phyloP scores from a whole-genome alignment of 64 coral and sea anemone genomes.

The Actinia equina region DNA sequence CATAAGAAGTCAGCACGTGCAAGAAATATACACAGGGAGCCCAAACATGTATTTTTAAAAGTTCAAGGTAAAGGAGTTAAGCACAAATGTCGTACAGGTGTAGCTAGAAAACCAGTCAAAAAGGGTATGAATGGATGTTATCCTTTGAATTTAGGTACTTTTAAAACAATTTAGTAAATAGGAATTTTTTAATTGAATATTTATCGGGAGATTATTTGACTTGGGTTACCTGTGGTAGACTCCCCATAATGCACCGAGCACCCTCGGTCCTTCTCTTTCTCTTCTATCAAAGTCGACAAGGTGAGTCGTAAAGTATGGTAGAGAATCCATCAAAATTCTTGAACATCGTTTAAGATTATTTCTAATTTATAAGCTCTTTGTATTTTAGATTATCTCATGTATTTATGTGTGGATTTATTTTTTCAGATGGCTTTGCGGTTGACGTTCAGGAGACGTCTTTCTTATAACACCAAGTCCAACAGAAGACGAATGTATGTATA shows the following conservation, averaged over 20 bases:
- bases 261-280: conserved; percentile 62
- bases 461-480: conserved; percentile 98
- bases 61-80: neutral
- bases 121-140: neutral
- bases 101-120: neutral
- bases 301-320: neutral
- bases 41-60: neutral
- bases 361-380: conserved; percentile 4
- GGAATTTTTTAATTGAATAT: neutral
- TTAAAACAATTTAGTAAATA: neutral
- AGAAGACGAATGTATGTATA: conserved; percentile 90
- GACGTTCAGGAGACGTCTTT: conserved; percentile 94
- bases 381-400: conserved; percentile 18
- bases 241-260: conserved; percentile 70
- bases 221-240: neutral
- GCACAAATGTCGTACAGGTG: neutral
- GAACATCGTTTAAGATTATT: neutral
- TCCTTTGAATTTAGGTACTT: neutral
- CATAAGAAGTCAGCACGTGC: neutral
- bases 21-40: neutral
- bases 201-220: neutral
- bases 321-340: conserved; percentile 64
- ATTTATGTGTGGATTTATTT: conserved; percentile 35
- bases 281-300: conserved; percentile 50
- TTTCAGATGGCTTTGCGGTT: conserved; percentile 94